Evolutionary conservation across 1,140 invertebrate genomes (phyloP).

Genomic region (Bemisia tabaci): DNA sequence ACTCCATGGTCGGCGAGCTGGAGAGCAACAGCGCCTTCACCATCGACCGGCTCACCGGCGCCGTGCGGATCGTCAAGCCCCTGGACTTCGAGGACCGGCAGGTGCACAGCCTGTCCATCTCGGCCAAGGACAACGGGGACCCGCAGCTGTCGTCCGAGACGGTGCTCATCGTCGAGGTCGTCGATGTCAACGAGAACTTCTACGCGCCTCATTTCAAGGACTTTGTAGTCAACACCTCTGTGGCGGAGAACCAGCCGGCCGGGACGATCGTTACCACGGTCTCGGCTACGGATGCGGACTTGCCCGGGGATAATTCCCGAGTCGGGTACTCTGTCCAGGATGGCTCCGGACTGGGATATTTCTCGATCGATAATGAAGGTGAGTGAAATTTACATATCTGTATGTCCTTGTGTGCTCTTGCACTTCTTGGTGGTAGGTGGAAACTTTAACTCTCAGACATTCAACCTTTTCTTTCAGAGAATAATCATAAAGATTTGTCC

Average conservation of each 20-base stretch:
- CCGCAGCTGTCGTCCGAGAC: slow-evolving; percentile 58
- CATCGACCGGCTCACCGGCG: slow-evolving; percentile 69
- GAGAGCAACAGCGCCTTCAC: slow-evolving; percentile 47
- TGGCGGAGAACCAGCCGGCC: slow-evolving; percentile 59
- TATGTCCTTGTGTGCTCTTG: too few species aligned
- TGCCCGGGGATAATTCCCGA: slow-evolving; percentile 56
- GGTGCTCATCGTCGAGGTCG: slow-evolving; percentile 68
- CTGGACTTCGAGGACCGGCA: slow-evolving; percentile 81
- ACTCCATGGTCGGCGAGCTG: slow-evolving; percentile 54
- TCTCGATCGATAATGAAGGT: slow-evolving; percentile 84
- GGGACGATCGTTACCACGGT: slow-evolving; percentile 62
- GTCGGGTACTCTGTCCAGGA: slow-evolving; percentile 75
- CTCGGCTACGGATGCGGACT: slow-evolving; percentile 62
- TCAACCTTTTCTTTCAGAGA: too few species aligned
- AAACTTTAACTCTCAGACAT: too few species aligned
- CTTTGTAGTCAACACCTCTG: slow-evolving; percentile 52
- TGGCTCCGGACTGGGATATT: slow-evolving; percentile 80
- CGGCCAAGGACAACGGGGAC: slow-evolving; percentile 63
- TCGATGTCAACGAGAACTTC: slow-evolving; percentile 86
- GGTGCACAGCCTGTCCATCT: slow-evolving; percentile 71
- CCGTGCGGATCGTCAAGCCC: slow-evolving; percentile 54
- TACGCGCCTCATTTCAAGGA: slow-evolving; percentile 72
- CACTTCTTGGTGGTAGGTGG: too few species aligned
- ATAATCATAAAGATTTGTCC: too few species aligned
- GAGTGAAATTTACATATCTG: too few species aligned